Conservation (phyloP, 1,140 invertebrate genomes). For the Drosophila parabipectinata region DNA sequence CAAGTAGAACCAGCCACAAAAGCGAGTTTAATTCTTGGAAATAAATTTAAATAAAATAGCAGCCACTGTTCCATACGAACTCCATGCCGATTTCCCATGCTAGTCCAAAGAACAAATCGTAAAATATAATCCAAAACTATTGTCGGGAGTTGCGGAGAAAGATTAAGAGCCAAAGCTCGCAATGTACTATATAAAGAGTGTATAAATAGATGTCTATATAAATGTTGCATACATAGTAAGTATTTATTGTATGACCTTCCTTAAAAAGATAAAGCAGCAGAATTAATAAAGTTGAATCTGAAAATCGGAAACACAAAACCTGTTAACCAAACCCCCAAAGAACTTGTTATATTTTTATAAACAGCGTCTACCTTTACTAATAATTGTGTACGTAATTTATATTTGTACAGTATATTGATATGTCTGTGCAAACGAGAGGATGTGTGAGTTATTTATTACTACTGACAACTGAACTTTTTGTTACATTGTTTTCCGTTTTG, state of each 20-base stretch:
- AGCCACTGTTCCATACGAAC: conserved; percentile 16
- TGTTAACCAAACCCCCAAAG: conserved; percentile 57
- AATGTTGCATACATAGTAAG: conserved; percentile 58
- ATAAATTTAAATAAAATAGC: conserved; percentile 23
- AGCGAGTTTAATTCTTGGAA: conserved; percentile 15
- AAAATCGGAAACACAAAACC: conserved; percentile 2
- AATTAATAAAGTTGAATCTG: not conserved
- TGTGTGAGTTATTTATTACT: conserved; percentile 58
- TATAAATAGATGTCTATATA: conserved; percentile 52
- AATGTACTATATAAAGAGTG: conserved; percentile 49
- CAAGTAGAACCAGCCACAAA: conserved; percentile 11
- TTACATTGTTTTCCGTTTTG: conserved; percentile 43
- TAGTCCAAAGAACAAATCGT: conserved; percentile 27
- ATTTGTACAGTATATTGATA: conserved; percentile 44
- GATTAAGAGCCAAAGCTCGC: conserved; percentile 53
- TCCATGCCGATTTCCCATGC: conserved; percentile 22
- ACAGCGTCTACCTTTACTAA: conserved; percentile 47
- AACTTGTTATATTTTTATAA: conserved; percentile 82
- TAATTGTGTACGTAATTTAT: conserved; percentile 48
- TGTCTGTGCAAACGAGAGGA: conserved; percentile 26
- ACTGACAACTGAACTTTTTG: conserved; percentile 47
- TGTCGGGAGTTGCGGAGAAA: conserved; percentile 7
- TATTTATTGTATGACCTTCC: conserved; percentile 61
- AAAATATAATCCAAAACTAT: not conserved
- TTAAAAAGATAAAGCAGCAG: conserved; percentile 35